Percentiles rank a stretch among this genome's conserved stretches.
These are phyloP conservation scores for Thermophis baileyi DNA, from an alignment of 2,113 vertebrate species.

Conservation along the genomic window DNA sequence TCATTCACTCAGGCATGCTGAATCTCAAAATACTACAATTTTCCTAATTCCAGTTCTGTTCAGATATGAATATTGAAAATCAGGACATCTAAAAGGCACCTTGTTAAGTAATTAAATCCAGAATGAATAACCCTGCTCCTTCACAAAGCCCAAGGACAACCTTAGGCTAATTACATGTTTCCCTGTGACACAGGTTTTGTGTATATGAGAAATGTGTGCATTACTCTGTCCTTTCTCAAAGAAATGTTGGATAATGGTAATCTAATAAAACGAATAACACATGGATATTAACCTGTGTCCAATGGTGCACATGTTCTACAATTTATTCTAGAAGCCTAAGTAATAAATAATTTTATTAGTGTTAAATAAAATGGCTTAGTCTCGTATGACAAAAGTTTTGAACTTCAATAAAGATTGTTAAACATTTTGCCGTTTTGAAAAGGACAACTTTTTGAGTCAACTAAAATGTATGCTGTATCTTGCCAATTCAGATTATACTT, in stretches of 20 bases:
- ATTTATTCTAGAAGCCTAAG: constrained; percentile 27
- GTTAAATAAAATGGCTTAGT: neutral
- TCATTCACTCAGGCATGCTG: neutral
- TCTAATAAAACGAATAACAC: neutral
- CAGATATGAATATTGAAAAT: neutral
- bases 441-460: neutral
- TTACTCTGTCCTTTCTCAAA: neutral
- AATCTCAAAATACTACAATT: neutral
- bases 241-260: neutral
- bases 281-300: neutral
- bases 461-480: neutral
- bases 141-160: neutral
- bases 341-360: constrained; percentile 34
- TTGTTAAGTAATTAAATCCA: neutral
- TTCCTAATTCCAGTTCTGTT: neutral
- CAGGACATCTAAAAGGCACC: neutral
- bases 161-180: neutral
- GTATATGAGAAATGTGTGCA: neutral
- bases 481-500: neutral
- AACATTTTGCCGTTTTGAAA: neutral
- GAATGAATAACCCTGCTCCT: neutral
- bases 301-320: neutral
- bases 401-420: neutral
- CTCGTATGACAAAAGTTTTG: neutral
- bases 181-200: neutral